Base-by-base conservation (phyloP, 2,888 invertebrate species). In the Ectemnius continuus region DNA sequence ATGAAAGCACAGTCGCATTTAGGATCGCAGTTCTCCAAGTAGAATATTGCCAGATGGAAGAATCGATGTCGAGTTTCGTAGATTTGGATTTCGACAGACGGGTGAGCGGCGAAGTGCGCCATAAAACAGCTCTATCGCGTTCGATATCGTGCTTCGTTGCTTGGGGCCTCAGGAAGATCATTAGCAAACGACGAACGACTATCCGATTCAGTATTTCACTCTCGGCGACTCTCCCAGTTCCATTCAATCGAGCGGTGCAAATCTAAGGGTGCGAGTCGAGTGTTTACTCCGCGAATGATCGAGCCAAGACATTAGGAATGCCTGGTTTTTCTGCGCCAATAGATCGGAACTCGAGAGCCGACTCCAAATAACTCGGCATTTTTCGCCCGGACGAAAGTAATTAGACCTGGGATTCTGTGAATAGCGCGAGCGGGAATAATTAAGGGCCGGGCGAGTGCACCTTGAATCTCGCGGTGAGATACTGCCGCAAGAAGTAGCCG, bases 41-140 rank as follows among this genome's bases (percentile, higher is more conserved):
- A 8, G 36, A 6, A 4, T 36, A 36, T 36, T 8, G 36, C 36
- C 36, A 8, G 36, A 36, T 1, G 6, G 36, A 4, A 11, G 0
- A 36, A 36, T 36, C 36, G 36, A 36, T 11, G 8, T 8, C 6
- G 36, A 36, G 36, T 36, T 36, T 36, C 8, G 8, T 36, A 36
- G 36, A 36, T 36, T 61, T 62, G 52, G 65, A 70, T 70, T 73
- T 69, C 58, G 67, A 77, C 57, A 60, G 65, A 48, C 47, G 45
- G 46, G 63, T 67, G 61, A 70, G 63, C 66, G 70, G 59, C 36
- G 47, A 67, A 18, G 47, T 48, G 47, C 26, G 52, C 67, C 71
- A 61, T 75, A 73, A 81, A 82, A 78, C 70, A 69, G 72, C 36
- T 65, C 56, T 72, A 73, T 73, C 63, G 61, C 52, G 47, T 46